phyloP scores from a whole-genome alignment of 2,113 vertebrate genomes.

The Serilophus lunatus region DNA sequence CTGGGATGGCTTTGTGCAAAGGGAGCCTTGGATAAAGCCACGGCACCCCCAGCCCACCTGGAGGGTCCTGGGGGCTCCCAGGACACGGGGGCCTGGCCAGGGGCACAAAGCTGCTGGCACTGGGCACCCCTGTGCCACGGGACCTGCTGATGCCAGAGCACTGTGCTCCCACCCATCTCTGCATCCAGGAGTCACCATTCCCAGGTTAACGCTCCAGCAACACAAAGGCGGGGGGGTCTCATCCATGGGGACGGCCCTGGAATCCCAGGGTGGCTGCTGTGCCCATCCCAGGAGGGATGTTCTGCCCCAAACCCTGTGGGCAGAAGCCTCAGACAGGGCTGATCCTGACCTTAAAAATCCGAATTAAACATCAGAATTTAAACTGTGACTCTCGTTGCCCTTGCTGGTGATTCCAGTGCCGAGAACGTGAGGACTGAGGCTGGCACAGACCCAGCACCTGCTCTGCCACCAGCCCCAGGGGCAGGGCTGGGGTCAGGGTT shows the following conservation, averaged over 20 bases:
- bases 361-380: neutral
- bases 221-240: neutral
- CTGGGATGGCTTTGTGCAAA: constrained; percentile 19
- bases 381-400: neutral
- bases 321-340: neutral
- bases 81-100: fast-evolving
- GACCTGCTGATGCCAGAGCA: neutral
- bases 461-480: neutral
- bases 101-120: neutral
- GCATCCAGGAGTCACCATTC: neutral
- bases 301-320: neutral
- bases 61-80: neutral
- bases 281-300: neutral
- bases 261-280: neutral
- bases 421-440: neutral
- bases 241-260: neutral
- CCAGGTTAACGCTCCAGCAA: neutral
- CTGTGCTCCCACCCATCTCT: fast-evolving
- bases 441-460: neutral
- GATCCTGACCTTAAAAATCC: neutral
- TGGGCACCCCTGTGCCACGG: neutral
- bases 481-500: too few relatives aligned
- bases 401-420: neutral
- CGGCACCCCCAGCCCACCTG: neutral
- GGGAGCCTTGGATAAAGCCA: neutral